Evolutionary conservation across 2,113 vertebrate genomes (phyloP).

Genomic region (Synodontis membranacea): DNA sequence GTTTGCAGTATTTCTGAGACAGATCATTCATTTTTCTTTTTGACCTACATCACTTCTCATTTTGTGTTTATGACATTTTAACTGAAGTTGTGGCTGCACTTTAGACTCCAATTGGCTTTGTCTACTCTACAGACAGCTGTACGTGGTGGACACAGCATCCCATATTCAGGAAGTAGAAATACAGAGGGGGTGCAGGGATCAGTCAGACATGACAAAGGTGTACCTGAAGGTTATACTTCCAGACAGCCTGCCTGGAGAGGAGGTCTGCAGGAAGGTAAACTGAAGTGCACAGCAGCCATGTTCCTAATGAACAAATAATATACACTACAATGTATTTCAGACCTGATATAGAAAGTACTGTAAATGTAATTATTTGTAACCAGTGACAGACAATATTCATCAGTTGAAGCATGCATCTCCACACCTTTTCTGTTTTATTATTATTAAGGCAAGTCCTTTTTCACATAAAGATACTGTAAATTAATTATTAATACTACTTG

Average conservation of each 20-base stretch:
- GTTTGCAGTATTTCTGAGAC: not conserved
- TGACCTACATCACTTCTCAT: not conserved
- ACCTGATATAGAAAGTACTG: too few species aligned
- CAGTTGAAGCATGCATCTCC: too few species aligned
- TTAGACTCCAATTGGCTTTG: constrained; percentile 33
- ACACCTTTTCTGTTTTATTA: too few species aligned
- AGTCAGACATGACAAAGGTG: constrained; percentile 84
- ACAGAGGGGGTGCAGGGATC: constrained; percentile 70
- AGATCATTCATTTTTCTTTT: not conserved
- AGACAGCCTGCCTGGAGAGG: constrained; percentile 79
- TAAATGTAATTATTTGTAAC: too few species aligned
- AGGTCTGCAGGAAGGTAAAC: constrained; percentile 85
- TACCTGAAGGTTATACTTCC: constrained; percentile 87
- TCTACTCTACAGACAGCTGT: constrained; percentile 76
- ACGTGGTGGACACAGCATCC: constrained; percentile 75
- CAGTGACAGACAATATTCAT: too few species aligned
- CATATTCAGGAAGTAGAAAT: constrained; percentile 72
- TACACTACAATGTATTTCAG: not conserved
- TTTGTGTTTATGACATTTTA: not conserved
- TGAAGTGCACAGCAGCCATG: not conserved
- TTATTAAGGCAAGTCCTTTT: too few species aligned
- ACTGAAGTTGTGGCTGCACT: not conserved
- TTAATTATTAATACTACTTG: too few species aligned
- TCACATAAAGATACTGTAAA: too few species aligned
- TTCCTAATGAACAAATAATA: not conserved